Base-by-base conservation (phyloP, 2,888 invertebrate genomes). In the Diachrysia chrysitis region DNA sequence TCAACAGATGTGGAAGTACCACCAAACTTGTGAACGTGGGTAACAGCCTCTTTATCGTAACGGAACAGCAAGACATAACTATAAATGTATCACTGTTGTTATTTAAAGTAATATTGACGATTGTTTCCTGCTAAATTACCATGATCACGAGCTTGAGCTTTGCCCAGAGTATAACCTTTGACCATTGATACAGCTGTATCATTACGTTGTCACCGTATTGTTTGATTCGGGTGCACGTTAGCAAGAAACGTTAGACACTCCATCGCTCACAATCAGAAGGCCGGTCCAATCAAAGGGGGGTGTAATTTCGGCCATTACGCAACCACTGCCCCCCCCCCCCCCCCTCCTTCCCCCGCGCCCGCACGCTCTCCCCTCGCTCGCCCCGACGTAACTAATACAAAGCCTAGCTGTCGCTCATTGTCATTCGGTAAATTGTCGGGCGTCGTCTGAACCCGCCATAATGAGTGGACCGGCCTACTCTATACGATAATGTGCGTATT, bases 401-500 rank as follows among this genome's bases (percentile, higher is more conserved):
- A 79, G 81, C 73, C 78, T 66, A 55, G 66, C 71, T 78, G 83
- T 84, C 84, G 72, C 76, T 84, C 82, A 76, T 84, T 81, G 83
- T 81, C 83, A 81, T 81, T 81, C 73, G 75, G 75, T 75, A 81
- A 84, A 83, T 84, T 84, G 84, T 81, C 81, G 76, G 78, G 66
- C 65, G 58, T 68, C 70, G 73, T 66, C 63, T 68, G 71, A 69
- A 71, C 67, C 58, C 58, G 65, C 17, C 63, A 67, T 79, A 78
- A 81, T 76, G 78, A 79, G 75, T 70, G 58, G 69, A 54, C 58
- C 68, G 56, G 62, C 42, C 68, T 67, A 58, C 63, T 68, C 61
- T 32, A 69, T 66, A 66, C 64, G 21, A 69, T 72, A 62, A 63
- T 63, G 69, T 48, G 51, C 65, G 66, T 48, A 73, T 72, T 72